A percentile compares a stretch with the other conserved stretches of the same genome.
Conservation (phyloP, 2,113 vertebrate species). For the Nibea coibor region DNA sequence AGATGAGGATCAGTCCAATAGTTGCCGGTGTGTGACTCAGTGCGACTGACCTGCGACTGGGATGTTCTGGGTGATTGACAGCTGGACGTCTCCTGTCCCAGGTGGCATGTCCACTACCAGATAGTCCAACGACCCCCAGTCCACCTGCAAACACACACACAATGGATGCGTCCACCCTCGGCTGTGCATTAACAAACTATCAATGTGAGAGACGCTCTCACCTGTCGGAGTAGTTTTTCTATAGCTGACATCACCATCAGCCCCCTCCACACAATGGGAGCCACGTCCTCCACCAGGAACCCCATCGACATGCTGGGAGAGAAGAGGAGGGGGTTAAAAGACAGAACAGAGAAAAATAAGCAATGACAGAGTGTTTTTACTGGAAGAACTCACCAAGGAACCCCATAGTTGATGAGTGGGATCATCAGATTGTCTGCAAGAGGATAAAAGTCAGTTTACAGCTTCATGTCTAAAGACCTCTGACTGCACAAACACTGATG, state of each 20-base stretch:
- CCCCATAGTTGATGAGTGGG: constrained; percentile 94
- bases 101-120: constrained; percentile 98
- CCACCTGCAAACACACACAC: constrained; percentile 85
- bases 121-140: constrained; percentile 95
- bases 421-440: constrained; percentile 93
- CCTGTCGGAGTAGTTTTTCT: constrained; percentile 93
- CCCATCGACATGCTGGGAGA: constrained; percentile 96
- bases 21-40: too few relatives aligned
- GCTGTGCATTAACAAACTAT: background rate
- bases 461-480: background rate
- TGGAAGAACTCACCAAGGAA: constrained; percentile 89
- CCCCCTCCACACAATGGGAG: constrained; percentile 94
- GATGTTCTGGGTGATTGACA: constrained; percentile 94
- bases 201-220: constrained; percentile 50
- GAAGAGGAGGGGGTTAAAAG: background rate
- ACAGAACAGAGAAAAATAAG: too few relatives aligned
- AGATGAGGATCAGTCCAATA: too few relatives aligned
- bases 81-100: constrained; percentile 96
- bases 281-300: constrained; percentile 92
- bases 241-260: constrained; percentile 98
- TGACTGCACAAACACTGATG: background rate
- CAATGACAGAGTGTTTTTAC: background rate
- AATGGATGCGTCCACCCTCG: background rate
- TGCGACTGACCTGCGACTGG: constrained; percentile 88
- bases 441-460: background rate